Base-by-base conservation (phyloP, 23 tunicate species). In the Trididemnum nubilum region DNA sequence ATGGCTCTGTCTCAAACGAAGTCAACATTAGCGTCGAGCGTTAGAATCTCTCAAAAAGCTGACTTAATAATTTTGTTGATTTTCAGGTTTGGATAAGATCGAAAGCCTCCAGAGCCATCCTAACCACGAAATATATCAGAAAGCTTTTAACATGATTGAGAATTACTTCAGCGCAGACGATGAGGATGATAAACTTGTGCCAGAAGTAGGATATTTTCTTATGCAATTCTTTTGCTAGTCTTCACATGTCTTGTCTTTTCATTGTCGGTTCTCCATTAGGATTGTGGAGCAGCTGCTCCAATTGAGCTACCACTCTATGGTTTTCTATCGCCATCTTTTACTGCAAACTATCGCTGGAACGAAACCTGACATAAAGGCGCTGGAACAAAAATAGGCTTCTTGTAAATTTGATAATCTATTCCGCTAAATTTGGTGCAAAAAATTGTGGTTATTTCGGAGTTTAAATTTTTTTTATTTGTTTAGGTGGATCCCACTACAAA, bases 91-190 rank as follows among this genome's bases (percentile, higher is more conserved):
- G 65, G 92, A 93, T 76, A 93, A 87, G 33, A 81, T 93, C 29
- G 98, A 93, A 80, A 81, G 80, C 31, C 35, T 93, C 37, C 98
- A 93, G 44, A 71, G 82, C 28, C 98, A 93, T 38, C 58, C 72
- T 26, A 93, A 93, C 57, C 89, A 84, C 0, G 93, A 87, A 5
- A 83, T 93, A 74, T 87, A 93, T 71, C 87, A 88, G 71, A 93
- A 93, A 80, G 76, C 92, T 21, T 84, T 83, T 74, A 85, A 84
- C 34, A 80, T 93, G 52, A 72, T 93, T 24, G 98, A 93, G 28
- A 80, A 80, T 26, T 93, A 83, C 57, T 93, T 93, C 51, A 80
- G 82, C 40, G 37, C 64, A 0, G 98, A 93, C 12, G 98, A 93
- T 34, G 98, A 93, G 64, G 88, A 77, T 44, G 38, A 3, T 4